Evolutionary conservation across 2,888 invertebrate genomes (phyloP).

Genomic region (Andrena praecox): DNA sequence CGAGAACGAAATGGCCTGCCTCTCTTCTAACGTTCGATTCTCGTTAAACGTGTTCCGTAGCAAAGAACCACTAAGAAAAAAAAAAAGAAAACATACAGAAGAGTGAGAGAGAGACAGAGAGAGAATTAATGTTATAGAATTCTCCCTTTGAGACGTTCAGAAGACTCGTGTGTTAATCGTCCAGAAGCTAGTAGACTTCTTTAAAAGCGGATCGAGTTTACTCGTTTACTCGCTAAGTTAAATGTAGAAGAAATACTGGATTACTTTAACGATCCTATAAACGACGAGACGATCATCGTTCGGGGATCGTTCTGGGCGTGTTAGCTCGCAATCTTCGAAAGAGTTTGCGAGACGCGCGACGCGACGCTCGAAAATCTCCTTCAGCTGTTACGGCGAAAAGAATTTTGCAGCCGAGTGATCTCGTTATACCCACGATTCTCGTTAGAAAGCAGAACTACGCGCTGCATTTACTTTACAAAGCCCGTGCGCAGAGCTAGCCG

Average conservation of each 20-base stretch:
- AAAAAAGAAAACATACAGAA: not conserved
- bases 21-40: conserved; percentile 35
- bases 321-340: conserved; percentile 18
- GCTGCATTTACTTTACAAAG: conserved; percentile 21
- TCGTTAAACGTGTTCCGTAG: conserved; percentile 22
- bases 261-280: conserved; percentile 35
- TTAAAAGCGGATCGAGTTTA: conserved; percentile 19
- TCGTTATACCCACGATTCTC: conserved; percentile 21
- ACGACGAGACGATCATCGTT: conserved; percentile 31
- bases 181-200: conserved; percentile 14
- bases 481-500: not conserved
- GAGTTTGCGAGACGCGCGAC: not conserved
- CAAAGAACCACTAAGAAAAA: conserved; percentile 13
- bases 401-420: conserved; percentile 9
- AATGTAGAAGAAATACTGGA: conserved; percentile 54
- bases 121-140: not conserved
- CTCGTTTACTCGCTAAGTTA: conserved; percentile 24
- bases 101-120: not conserved
- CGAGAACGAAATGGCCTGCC: conserved; percentile 40
- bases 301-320: not conserved
- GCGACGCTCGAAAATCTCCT: conserved; percentile 23
- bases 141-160: conserved; percentile 1
- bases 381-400: not conserved
- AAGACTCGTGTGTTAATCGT: conserved; percentile 24
- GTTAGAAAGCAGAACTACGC: conserved; percentile 19